Evolutionary conservation across 2,888 invertebrate species (phyloP), one percentile per base, ranked within the genome.

Genomic region (Oscheius sp.): DNA sequence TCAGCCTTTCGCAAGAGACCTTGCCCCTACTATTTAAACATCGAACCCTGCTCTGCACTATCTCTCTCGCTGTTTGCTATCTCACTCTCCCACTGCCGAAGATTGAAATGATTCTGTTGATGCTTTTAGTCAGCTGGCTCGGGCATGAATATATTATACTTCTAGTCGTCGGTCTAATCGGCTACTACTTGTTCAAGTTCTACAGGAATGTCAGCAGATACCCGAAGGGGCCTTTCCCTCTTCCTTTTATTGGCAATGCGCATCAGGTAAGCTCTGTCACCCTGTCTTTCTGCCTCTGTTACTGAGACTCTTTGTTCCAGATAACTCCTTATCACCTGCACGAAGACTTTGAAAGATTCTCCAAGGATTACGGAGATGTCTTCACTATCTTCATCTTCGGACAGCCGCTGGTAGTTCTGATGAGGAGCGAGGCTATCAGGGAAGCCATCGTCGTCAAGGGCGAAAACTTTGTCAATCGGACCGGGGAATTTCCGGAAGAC

Each of bases 181-280:
- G 42, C 42, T 42, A 42, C 42, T 79, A 79, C 50, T 55, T 75
- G 7, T 35, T 71, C 1, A 50, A 75, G 57, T 80, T 73, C 51
- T 80, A 80, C 55, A 74, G 74, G 74, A 76, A 74, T 53, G 78
- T 80, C 37, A 55, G 58, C 35, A 74, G 74, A 51, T 80, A 76
- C 47, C 80, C 80, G n/a, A 80, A 78, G 66, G 80, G 78, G 42
- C 80, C 80, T 29, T 48, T 73, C n/a, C 80, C 80, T 3, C n/a
- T 70, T n/a, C 80, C 80, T 21, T 62, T 80, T 4, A 11, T 80
- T 51, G 80, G 80, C 2, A 80, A 80, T 48, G 13, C 76, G 7
- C 48, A 55, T 1, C 55, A 55, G 55, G 55, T 55, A 5, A 5
- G 37, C 5, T 29, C 35, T 32, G 2, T n/a, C 4, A 7, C 42